Base-by-base conservation (phyloP, 2,113 vertebrate genomes). In the Sylvietta virens region DNA sequence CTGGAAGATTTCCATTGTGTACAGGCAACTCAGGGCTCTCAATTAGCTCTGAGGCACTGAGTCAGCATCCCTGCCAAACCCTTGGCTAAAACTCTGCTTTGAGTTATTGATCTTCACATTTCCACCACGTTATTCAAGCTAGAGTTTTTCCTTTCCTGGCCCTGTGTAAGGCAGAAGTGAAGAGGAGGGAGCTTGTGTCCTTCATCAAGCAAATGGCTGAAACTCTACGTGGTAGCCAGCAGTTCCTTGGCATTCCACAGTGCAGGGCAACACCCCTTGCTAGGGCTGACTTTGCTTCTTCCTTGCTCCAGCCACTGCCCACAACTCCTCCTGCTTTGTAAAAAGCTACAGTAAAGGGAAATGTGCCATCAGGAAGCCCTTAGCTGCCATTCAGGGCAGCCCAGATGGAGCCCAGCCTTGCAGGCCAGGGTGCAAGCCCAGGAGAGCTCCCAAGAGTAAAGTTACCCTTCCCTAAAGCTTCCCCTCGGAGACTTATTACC, bases 211-310 rank as follows among this genome's bases (percentile, higher is more conserved):
- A 78, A 77, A 45, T 22, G 37, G n/a, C 50, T 84, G 73, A 78
- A 89, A 44, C 15, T 48, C 9, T 3, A 0, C 0, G 0, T 44
- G 50, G 9, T 31, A 93, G 27, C 10, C 64, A 76, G 48, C 17
- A 51, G 23, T 24, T 82, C 62, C 23, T 30, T 11, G 16, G 35
- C 7, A 24, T 76, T 40, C 65, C 64, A 17, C 8, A 26, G 28
- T 14, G 54, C 42, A 60, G 40, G 45, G 17, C 22, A 77, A 2
- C 2, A 13, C 21, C 15, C 13, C 9, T 42, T 65, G 31, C 45
- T 40, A n/a, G 28, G 56, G 26, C 37, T 70, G 45, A 9, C 51
- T 90, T 80, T 60, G 28, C 47, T 78, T 84, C 51, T 87, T 62
- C 15, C 20, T 4, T 22, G 5, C 28, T 70, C 39, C 39, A 62